These are phyloP conservation scores for Porites lutea DNA, from an alignment of 64 coral and sea anemone genomes.

Conservation along the genomic window DNA sequence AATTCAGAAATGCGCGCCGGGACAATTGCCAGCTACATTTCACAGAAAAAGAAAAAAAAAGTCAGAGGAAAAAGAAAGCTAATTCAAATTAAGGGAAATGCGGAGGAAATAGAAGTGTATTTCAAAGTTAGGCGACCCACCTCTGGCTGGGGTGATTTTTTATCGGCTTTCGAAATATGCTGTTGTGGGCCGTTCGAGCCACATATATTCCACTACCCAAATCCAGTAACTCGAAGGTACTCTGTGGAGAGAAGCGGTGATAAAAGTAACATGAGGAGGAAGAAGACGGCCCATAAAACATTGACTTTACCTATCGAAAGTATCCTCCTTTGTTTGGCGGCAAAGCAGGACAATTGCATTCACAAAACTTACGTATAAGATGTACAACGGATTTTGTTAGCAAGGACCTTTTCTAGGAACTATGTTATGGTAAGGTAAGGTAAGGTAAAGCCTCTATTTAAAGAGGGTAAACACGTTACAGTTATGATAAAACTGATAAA, in stretches of 20 bases:
- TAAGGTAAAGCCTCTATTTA: no score
- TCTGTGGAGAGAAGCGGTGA: slow-evolving; percentile 14
- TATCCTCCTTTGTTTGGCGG: no score
- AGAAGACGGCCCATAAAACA: not conserved
- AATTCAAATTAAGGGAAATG: not conserved
- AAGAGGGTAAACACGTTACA: no score
- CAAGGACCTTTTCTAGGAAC: no score
- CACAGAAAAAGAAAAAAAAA: not conserved
- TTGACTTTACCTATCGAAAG: no score
- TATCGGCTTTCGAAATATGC: slow-evolving; percentile 11
- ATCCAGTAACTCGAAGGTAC: not conserved
- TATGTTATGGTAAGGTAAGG: no score
- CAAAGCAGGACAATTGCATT: no score
- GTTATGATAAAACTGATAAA: no score
- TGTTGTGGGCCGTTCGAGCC: slow-evolving; percentile 20
- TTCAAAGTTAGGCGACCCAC: slow-evolving; percentile 22
- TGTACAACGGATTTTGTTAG: no score
- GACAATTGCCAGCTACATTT: no score
- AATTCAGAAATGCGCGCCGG: no score
- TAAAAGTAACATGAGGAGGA: slow-evolving; percentile 54
- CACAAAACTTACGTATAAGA: no score
- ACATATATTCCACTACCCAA: slow-evolving; percentile 31
- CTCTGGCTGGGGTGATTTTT: slow-evolving; percentile 9
- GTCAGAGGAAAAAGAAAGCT: not conserved
- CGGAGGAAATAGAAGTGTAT: slow-evolving; percentile 27